Percentiles rank a stretch among this genome's conserved stretches.
These are phyloP conservation scores for Ectropis grisescens DNA, from an alignment of 1,140 invertebrate species.

Conservation along the genomic window DNA sequence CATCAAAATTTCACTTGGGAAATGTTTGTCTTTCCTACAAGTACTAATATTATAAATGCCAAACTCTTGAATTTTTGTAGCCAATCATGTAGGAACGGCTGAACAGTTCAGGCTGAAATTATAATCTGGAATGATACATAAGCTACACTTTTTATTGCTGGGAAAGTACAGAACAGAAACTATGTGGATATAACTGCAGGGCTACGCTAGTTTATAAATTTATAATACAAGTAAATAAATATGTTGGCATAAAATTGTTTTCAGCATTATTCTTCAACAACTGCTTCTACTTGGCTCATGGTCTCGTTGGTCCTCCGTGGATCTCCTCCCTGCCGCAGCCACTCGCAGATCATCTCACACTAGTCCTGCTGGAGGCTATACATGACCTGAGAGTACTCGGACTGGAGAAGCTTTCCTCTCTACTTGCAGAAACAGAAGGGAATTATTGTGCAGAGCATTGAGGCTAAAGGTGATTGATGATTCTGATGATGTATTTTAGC, in stretches of 20 bases:
- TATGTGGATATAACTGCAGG: too few species aligned
- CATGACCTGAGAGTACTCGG: constrained; percentile 53
- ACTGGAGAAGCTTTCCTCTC: constrained; percentile 51
- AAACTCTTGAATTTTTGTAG: too few species aligned
- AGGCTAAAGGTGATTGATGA: constrained; percentile 45
- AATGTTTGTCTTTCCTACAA: too few species aligned
- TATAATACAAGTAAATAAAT: too few species aligned
- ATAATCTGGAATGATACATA: too few species aligned
- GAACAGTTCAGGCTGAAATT: too few species aligned
- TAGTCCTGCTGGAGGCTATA: constrained; percentile 44
- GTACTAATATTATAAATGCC: too few species aligned
- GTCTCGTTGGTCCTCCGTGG: constrained; percentile 59
- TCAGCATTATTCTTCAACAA: constrained; percentile 67
- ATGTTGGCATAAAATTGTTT: constrained; percentile 9
- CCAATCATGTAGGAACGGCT: too few species aligned
- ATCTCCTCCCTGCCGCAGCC: constrained; percentile 26
- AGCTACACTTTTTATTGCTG: not conserved
- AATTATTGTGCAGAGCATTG: constrained; percentile 39
- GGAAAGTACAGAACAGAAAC: too few species aligned
- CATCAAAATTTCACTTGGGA: too few species aligned
- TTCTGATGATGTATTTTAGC: too few species aligned
- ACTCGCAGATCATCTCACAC: constrained; percentile 35
- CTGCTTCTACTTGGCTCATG: constrained; percentile 63
- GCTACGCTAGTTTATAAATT: too few species aligned
- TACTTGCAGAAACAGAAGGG: constrained; percentile 50